Evolutionary conservation across 2,113 vertebrate genomes (phyloP).

Genomic region (Sapajus apella): DNA sequence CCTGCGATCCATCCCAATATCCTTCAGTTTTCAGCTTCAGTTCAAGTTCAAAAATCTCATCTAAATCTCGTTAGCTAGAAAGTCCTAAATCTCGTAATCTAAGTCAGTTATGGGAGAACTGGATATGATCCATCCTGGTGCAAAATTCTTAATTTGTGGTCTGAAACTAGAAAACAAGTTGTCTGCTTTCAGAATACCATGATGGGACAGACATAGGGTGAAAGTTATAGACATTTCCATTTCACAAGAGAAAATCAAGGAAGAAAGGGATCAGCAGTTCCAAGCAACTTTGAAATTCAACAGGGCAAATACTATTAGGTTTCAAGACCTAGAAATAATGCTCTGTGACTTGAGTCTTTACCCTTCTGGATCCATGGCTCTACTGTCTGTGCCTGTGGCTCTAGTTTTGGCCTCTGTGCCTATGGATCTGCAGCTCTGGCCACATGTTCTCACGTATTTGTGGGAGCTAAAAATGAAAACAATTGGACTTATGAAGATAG

Average conservation of each 20-base stretch:
- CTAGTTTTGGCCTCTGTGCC: background rate
- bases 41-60: background rate
- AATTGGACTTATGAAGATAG: too few relatives aligned
- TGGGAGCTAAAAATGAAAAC: too few relatives aligned
- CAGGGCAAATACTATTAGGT: background rate
- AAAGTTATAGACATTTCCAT: background rate
- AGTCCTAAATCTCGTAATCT: background rate
- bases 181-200: background rate
- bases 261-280: background rate
- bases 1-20: background rate
- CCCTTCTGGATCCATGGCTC: background rate
- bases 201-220: background rate
- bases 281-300: background rate
- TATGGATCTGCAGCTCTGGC: background rate
- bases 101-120: background rate
- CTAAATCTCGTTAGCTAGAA: background rate
- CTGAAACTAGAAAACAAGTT: background rate
- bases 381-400: background rate
- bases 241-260: background rate
- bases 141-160: background rate
- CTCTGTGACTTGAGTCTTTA: background rate
- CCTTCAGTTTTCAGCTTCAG: background rate
- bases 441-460: too few relatives aligned
- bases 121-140: background rate
- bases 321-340: background rate